These are phyloP conservation scores for Heteronetta atricapilla DNA, from an alignment of 2,113 vertebrate genomes.

Conservation along the genomic window DNA sequence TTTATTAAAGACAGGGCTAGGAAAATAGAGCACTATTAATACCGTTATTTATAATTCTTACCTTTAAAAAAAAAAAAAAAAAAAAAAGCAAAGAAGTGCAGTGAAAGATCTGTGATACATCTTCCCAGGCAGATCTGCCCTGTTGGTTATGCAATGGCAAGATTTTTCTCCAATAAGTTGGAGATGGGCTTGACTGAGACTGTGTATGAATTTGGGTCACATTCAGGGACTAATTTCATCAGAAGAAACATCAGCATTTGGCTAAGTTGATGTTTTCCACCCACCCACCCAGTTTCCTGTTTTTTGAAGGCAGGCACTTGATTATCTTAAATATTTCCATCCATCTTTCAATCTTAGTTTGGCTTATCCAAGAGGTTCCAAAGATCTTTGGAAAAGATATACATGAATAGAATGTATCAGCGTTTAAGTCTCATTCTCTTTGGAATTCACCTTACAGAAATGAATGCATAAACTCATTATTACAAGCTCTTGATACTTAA, in stretches of 20 bases:
- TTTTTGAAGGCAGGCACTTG: not conserved
- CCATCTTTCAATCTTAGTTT: not conserved
- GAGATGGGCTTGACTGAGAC: not conserved
- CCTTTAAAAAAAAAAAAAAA: not conserved
- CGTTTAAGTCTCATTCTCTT: not conserved
- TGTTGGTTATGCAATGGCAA: fast-evolving
- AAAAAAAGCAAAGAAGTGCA: not conserved
- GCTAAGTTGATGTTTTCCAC: not conserved
- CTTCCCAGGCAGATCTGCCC: not conserved
- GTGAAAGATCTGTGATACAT: not conserved
- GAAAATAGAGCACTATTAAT: constrained; percentile 4
- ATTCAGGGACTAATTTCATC: not conserved
- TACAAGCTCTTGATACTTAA: not conserved
- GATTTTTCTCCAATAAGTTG: not conserved
- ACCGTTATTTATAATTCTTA: constrained; percentile 49
- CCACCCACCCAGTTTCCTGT: not conserved
- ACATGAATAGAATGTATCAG: not conserved
- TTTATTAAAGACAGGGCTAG: constrained; percentile 60
- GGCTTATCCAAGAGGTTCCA: not conserved
- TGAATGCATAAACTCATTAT: fast-evolving
- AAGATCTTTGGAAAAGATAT: not conserved
- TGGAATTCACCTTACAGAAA: not conserved
- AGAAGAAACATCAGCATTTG: not conserved
- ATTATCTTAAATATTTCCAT: not conserved
- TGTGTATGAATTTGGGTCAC: not conserved